Conservation (phyloP, 2,888 invertebrate species). For the Chirona hameri region DNA sequence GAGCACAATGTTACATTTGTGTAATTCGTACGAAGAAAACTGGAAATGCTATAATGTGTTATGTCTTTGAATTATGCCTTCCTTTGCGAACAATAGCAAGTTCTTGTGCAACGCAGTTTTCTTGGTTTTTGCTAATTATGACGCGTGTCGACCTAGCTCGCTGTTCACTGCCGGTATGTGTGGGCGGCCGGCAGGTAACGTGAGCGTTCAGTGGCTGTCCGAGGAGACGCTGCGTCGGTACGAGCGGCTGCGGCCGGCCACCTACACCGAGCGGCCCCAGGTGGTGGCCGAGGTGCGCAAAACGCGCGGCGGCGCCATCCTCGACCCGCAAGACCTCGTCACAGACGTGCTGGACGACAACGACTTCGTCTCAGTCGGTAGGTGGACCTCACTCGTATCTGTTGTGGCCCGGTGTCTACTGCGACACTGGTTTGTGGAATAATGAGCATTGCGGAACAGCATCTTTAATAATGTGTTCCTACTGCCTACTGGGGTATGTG, state of each 20-base stretch:
- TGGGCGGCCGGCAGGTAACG: conserved; percentile 44
- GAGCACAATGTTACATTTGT: no score
- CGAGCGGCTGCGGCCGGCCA: conserved; percentile 47
- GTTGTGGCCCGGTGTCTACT: not conserved
- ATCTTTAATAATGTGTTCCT: no score
- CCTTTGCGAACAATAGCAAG: no score
- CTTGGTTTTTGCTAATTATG: no score
- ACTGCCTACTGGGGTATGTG: no score
- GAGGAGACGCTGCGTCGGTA: conserved; percentile 53
- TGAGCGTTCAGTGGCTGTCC: conserved; percentile 54
- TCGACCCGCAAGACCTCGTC: conserved; percentile 56
- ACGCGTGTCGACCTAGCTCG: no score
- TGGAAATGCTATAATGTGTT: no score
- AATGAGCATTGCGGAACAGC: not conserved
- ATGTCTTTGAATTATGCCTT: no score
- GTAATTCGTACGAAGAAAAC: no score
- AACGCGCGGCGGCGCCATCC: conserved; percentile 57
- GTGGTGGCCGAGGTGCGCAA: conserved; percentile 54
- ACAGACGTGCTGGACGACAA: conserved; percentile 57
- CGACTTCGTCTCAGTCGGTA: conserved; percentile 59
- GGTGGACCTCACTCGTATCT: conserved; percentile 40
- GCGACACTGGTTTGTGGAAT: not conserved
- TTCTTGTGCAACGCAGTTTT: no score
- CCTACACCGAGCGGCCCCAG: conserved; percentile 40
- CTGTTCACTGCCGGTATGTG: no score